phyloP scores from a whole-genome alignment of 2,113 vertebrate genomes.

The Vidua chalybeata region DNA sequence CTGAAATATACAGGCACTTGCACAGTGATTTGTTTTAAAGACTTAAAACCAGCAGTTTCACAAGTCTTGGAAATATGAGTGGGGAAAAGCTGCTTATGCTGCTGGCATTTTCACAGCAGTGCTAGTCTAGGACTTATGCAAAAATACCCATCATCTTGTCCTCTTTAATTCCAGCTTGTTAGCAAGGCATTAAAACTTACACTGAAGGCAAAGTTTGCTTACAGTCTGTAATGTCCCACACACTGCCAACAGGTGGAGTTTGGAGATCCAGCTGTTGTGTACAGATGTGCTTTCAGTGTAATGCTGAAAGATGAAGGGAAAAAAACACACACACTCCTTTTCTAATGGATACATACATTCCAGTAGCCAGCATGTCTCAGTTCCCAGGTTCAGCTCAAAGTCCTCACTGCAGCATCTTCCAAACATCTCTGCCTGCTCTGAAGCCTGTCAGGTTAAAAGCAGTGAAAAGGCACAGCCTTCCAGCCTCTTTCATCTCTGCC shows the following conservation, averaged over 20 bases:
- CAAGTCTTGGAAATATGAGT: background rate
- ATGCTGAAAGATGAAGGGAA: background rate
- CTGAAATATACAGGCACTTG: background rate
- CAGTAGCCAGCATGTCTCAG: background rate
- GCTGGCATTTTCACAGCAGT: background rate
- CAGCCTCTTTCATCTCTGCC: background rate
- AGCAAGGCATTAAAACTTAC: background rate
- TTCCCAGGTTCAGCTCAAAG: background rate
- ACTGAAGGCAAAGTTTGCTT: background rate
- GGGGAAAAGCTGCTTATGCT: background rate
- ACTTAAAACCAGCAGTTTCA: slow-evolving; percentile 7
- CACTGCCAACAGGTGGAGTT: slow-evolving; percentile 8
- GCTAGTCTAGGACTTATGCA: background rate
- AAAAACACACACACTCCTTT: background rate
- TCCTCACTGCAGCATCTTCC: background rate
- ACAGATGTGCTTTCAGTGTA: background rate
- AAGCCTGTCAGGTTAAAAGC: background rate
- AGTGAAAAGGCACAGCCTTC: background rate
- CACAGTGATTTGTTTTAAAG: slow-evolving; percentile 22
- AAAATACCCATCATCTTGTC: background rate
- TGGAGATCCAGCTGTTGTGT: slow-evolving; percentile 2
- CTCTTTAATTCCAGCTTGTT: slow-evolving; percentile 8
- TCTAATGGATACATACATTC: background rate
- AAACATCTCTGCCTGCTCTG: background rate
- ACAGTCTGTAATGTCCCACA: background rate